These are phyloP conservation scores for Charina bottae DNA, from an alignment of 2,113 vertebrate species.

Conservation along the genomic window DNA sequence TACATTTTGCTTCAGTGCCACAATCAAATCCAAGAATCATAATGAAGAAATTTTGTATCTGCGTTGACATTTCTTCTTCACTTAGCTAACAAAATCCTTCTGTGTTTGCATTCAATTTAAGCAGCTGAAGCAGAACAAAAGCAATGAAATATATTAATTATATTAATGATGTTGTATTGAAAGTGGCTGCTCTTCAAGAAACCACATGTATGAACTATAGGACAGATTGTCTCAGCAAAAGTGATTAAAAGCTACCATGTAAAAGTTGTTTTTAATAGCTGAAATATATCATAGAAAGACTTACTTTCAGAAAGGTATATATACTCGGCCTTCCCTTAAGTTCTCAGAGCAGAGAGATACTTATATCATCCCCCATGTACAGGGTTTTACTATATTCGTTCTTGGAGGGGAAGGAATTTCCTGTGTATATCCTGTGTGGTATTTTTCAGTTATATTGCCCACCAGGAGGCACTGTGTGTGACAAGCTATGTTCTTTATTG, in stretches of 20 bases:
- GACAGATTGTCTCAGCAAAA: slow-evolving; percentile 57
- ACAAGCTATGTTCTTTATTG: neutral
- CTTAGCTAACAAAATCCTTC: slow-evolving; percentile 63
- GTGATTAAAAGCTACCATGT: slow-evolving; percentile 60
- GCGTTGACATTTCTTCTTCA: slow-evolving; percentile 65
- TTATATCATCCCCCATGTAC: neutral
- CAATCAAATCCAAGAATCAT: slow-evolving; percentile 67
- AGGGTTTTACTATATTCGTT: neutral
- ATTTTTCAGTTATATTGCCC: neutral
- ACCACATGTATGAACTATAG: slow-evolving; percentile 50
- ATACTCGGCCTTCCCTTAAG: neutral
- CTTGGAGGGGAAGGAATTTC: neutral
- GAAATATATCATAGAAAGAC: slow-evolving; percentile 27
- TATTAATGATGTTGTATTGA: slow-evolving; percentile 77
- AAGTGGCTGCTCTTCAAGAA: slow-evolving; percentile 69
- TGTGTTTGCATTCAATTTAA: slow-evolving; percentile 64
- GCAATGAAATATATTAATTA: slow-evolving; percentile 82
- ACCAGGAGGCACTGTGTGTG: neutral
- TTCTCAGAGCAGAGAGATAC: neutral
- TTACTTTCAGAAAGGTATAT: neutral
- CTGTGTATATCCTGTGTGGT: neutral
- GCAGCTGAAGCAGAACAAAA: slow-evolving; percentile 74
- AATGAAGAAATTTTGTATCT: slow-evolving; percentile 63
- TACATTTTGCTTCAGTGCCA: slow-evolving; percentile 50
- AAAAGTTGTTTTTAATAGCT: slow-evolving; percentile 47